Evolutionary conservation across 2,888 invertebrate genomes (phyloP).

Genomic region (Mesorhabditis spiculigera): DNA sequence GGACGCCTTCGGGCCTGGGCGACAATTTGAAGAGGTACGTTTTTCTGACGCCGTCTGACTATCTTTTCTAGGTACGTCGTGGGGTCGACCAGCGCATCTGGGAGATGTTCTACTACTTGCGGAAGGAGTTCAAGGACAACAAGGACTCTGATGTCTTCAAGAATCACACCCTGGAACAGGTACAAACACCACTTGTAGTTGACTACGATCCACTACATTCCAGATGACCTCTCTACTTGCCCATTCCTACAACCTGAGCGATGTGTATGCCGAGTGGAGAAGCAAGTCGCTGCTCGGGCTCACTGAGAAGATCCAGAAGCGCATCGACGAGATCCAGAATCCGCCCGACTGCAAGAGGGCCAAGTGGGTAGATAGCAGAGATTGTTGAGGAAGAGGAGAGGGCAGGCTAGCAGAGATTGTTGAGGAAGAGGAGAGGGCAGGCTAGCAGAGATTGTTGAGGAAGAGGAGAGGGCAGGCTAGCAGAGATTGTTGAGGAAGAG

Average conservation of each 20-base stretch:
- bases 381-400: not conserved
- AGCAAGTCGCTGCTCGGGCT: conserved; percentile 13
- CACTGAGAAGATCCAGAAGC: conserved; percentile 27
- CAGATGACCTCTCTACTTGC: not conserved
- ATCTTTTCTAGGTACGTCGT: not conserved
- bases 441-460: too few species aligned
- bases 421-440: too few species aligned
- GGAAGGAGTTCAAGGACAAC: conserved; percentile 1
- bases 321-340: conserved; percentile 44
- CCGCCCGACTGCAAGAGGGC: conserved; percentile 42
- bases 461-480: too few species aligned
- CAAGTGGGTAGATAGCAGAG: conserved; percentile 17
- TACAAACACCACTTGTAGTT: not conserved
- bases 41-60: too few species aligned
- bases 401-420: too few species aligned
- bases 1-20: too few species aligned
- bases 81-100: conserved; percentile 1
- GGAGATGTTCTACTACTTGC: conserved; percentile 4
- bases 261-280: conserved; percentile 16
- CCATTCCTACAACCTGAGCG: not conserved
- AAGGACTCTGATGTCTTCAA: not conserved
- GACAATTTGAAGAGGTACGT: too few species aligned
- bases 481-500: too few species aligned
- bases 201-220: not conserved
- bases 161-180: not conserved